These are phyloP conservation scores for Drosophila mettleri DNA, from an alignment of 2,888 invertebrate species.

Conservation along the genomic window DNA sequence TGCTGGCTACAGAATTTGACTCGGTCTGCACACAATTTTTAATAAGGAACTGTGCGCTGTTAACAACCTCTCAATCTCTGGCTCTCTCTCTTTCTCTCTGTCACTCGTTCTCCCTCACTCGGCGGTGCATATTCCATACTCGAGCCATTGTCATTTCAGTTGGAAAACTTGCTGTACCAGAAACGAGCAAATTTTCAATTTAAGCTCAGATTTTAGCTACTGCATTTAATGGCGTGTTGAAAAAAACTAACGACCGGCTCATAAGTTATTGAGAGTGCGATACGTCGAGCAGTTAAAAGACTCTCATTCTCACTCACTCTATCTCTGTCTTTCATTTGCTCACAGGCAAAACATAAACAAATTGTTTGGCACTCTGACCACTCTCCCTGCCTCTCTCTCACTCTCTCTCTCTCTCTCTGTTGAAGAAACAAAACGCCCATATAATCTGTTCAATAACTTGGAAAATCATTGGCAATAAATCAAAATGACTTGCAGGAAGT, in stretches of 20 bases:
- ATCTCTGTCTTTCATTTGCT: background rate
- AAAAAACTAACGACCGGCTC: constrained; percentile 51
- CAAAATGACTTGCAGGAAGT: constrained; percentile 82
- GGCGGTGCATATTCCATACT: constrained; percentile 35
- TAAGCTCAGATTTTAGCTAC: constrained; percentile 49
- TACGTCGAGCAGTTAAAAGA: constrained; percentile 27
- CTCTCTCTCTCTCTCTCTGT: background rate
- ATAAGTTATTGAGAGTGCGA: constrained; percentile 47
- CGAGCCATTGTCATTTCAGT: constrained; percentile 73
- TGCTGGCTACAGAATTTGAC: constrained; percentile 67
- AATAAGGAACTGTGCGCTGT: constrained; percentile 47
- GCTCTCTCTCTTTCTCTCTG: background rate
- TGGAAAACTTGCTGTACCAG: constrained; percentile 70
- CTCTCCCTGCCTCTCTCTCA: background rate
- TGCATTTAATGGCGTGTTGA: constrained; percentile 71
- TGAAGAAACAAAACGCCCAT: constrained; percentile 73
- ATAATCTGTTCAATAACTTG: constrained; percentile 84
- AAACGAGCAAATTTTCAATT: constrained; percentile 75
- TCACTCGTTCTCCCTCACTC: background rate
- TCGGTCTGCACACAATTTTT: constrained; percentile 64
- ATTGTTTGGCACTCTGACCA: constrained; percentile 66
- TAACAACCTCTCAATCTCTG: constrained; percentile 1
- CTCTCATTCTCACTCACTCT: background rate
- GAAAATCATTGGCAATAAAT: constrained; percentile 84
- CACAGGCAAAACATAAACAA: constrained; percentile 65